These are phyloP conservation scores for Podarcis cretensis DNA, from an alignment of 2,113 vertebrate species.

Conservation along the genomic window DNA sequence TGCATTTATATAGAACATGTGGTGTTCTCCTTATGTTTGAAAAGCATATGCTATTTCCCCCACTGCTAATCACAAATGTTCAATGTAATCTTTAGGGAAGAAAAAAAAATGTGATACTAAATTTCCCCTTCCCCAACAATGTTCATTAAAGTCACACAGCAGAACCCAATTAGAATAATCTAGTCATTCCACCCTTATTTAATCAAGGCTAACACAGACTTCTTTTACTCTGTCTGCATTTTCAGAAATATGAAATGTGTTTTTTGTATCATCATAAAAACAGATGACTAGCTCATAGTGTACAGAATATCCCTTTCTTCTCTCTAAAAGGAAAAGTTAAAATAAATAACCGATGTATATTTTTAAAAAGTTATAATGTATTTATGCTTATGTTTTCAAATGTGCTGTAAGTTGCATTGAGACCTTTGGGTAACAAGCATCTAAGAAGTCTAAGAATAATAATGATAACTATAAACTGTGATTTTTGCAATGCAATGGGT, in stretches of 20 bases:
- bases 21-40: constrained; percentile 27
- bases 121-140: not conserved
- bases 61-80: constrained; percentile 23
- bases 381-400: no score
- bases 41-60: not conserved
- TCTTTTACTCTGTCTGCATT: not conserved
- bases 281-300: not conserved
- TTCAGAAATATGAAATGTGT: constrained; percentile 20
- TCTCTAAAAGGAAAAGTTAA: not conserved
- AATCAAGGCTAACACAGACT: not conserved
- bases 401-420: no score
- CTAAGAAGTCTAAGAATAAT: no score
- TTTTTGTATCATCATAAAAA: not conserved
- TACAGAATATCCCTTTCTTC: not conserved
- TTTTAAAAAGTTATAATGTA: no score
- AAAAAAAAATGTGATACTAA: not conserved
- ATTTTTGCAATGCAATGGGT: no score
- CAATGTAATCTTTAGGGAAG: not conserved
- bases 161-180: not conserved
- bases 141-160: constrained; percentile 18
- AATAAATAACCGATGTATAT: not conserved
- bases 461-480: no score
- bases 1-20: constrained; percentile 29
- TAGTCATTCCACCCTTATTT: not conserved
- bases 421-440: no score